Evolutionary conservation across 1,140 invertebrate genomes (phyloP), one percentile per base, ranked within the genome.

Genomic region (Drosophila novamexicana): DNA sequence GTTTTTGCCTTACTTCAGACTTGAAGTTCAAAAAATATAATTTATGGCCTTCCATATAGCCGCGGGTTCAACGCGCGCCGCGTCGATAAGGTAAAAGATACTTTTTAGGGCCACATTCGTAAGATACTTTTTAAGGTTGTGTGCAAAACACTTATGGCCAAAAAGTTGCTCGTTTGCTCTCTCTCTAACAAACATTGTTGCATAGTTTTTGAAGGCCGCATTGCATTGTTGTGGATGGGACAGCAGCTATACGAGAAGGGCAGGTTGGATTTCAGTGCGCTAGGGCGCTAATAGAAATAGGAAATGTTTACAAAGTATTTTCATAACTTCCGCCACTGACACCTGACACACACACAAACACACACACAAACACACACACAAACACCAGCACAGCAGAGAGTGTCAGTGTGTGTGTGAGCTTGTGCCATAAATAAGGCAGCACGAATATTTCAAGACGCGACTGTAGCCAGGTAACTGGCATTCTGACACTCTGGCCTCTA

Each of bases 241-340:
- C 6, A 40, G 16, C 56, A 47, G 22, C 22, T 29, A 29, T 29
- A 29, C 22, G 61, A 12, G 29, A 9, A 4, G 16, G 32, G 5
- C 14, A 56, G 52, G 56, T 29, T 37, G 65, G 44, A 64, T 66
- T 67, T 67, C 56, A 54, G 70, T 76, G 16, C 50, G 54, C 67
- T 42, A 8, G 50, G 18, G 79, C 84, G 85, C 85, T 89, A 90
- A 89, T 85, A 89, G 84, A 89, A 89, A 89, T 90, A 89, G 84
- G 85, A 90, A 90, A 90, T 90, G 79, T 90, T 90, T 90, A 90
- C 86, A 90, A 90, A 90, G 85, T 90, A 90, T 90, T 90, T 90
- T 90, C 85, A 90, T 90, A 90, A 85, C 85, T 90, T 80, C 71
- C 77, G 85, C 75, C 81, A 89, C 85, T 90, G 85, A 90, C 85